These are phyloP conservation scores for Oxycera nigricornis DNA, from an alignment of 2,888 invertebrate genomes.

Conservation along the genomic window DNA sequence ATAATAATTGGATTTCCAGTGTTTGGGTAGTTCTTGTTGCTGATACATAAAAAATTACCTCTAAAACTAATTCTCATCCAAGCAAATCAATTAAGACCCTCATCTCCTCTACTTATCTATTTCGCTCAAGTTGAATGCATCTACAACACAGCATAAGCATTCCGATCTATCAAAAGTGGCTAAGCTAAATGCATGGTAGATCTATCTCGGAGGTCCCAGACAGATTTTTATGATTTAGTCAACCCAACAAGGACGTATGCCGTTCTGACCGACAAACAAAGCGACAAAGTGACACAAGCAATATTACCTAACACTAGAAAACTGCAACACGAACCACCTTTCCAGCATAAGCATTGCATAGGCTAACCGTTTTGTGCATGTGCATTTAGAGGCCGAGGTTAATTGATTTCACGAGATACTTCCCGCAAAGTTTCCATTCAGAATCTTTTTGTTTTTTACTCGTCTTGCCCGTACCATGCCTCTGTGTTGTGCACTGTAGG, in stretches of 20 bases:
- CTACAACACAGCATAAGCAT: too few relatives aligned
- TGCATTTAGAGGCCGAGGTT: conserved; percentile 20
- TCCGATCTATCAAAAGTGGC: neutral
- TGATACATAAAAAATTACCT: too few relatives aligned
- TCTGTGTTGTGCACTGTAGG: neutral
- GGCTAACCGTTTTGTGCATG: neutral
- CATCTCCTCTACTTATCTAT: too few relatives aligned
- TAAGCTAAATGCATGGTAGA: neutral
- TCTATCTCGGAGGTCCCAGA: neutral
- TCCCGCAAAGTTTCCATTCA: neutral
- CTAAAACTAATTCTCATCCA: too few relatives aligned
- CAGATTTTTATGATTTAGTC: neutral
- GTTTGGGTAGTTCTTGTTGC: too few relatives aligned
- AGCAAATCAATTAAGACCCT: too few relatives aligned
- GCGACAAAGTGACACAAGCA: neutral
- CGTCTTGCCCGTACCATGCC: neutral
- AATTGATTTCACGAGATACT: conserved; percentile 8
- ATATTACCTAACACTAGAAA: neutral
- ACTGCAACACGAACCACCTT: neutral
- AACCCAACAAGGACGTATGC: neutral
- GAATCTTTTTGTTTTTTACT: neutral
- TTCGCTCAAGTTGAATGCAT: too few relatives aligned
- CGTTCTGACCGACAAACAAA: neutral
- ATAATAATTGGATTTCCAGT: too few relatives aligned
- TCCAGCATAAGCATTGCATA: neutral